Conservation (phyloP, 2,888 invertebrate genomes). For the Xestia sexstrigata region DNA sequence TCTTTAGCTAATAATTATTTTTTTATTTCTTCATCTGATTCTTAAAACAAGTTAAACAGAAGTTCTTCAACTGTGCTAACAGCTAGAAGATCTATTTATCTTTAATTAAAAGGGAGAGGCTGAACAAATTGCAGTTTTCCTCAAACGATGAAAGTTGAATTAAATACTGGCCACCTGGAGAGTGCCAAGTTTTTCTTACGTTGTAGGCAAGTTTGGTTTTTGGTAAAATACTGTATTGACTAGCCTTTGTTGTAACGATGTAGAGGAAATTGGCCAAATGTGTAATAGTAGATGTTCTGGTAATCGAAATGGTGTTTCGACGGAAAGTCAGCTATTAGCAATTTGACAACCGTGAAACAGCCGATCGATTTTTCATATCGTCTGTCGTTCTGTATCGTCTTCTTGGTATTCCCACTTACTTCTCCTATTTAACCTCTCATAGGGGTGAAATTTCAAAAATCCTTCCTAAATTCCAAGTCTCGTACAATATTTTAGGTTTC, state of each 20-base stretch:
- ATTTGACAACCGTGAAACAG: too few relatives aligned
- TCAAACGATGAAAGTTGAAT: conserved; percentile 49
- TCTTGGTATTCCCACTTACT: too few relatives aligned
- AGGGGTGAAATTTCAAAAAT: too few relatives aligned
- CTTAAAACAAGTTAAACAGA: not conserved
- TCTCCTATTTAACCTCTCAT: too few relatives aligned
- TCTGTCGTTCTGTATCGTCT: too few relatives aligned
- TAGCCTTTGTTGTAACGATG: not conserved
- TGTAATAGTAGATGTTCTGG: too few relatives aligned
- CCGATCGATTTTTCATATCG: too few relatives aligned
- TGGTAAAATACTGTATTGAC: not conserved
- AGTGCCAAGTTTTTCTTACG: conserved; percentile 42
- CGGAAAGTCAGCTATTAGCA: too few relatives aligned
- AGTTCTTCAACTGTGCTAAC: conserved; percentile 10
- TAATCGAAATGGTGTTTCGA: too few relatives aligned
- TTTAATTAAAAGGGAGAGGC: conserved; percentile 32
- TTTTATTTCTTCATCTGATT: not conserved
- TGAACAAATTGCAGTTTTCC: conserved; percentile 30
- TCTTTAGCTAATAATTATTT: not conserved
- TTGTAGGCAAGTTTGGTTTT: not conserved
- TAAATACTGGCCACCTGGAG: conserved; percentile 55
- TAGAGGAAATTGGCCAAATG: too few relatives aligned
- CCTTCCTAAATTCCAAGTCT: too few relatives aligned
- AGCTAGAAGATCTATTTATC: conserved; percentile 25
- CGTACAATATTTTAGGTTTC: too few relatives aligned